A percentile compares a stretch with the other conserved stretches of the same genome.
phyloP scores from a whole-genome alignment of 2,113 vertebrate genomes.

The Canis aureus region DNA sequence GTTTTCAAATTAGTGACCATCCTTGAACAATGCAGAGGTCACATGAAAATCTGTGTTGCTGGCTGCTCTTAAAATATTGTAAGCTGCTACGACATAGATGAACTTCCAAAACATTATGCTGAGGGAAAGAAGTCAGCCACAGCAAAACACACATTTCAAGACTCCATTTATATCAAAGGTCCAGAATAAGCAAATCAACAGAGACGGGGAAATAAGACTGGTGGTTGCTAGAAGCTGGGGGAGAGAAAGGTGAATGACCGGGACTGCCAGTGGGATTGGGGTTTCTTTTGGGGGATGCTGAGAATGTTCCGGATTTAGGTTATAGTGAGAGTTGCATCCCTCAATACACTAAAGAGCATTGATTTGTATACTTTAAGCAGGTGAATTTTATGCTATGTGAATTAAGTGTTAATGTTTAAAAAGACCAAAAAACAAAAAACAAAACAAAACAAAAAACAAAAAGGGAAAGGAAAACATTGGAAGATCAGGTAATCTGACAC shows the following conservation, averaged over 20 bases:
- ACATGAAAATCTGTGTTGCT: not conserved
- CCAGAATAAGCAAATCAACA: not conserved
- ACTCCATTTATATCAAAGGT: not conserved
- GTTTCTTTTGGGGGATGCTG: not conserved
- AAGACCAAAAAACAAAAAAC: not conserved
- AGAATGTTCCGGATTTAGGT: not conserved
- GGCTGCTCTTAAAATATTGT: not conserved
- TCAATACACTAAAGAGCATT: not conserved
- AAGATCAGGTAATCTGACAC: not conserved
- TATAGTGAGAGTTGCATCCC: not conserved
- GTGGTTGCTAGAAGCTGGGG: not conserved
- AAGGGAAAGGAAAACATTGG: too few relatives aligned
- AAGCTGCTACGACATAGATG: rapidly evolving
- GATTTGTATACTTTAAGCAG: not conserved
- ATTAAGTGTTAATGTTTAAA: not conserved
- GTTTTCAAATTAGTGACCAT: not conserved
- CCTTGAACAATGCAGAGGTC: not conserved
- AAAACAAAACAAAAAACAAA: not conserved
- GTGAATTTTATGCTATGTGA: not conserved
- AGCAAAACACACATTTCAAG: not conserved
- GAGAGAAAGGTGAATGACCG: rapidly evolving
- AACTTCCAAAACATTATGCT: too few relatives aligned
- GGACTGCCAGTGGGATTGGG: too few relatives aligned
- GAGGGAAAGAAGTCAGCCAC: not conserved
- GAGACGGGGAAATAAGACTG: not conserved